A percentile compares a stretch with the other conserved stretches of the same genome.
Conservation (phyloP, 2,113 vertebrate species). For the Meles meles region DNA sequence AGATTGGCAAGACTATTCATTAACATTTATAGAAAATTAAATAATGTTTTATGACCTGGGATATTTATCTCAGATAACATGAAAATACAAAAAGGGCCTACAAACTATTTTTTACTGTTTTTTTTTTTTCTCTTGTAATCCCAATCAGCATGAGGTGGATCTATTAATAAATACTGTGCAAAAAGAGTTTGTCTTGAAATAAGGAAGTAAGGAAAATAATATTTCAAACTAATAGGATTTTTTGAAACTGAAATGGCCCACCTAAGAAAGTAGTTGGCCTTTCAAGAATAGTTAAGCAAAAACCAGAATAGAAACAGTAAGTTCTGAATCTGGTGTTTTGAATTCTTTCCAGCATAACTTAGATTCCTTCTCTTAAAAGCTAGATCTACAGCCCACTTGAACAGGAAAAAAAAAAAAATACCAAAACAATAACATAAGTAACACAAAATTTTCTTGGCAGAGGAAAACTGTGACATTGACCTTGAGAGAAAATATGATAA, state of each 20-base stretch:
- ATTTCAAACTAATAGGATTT: background rate
- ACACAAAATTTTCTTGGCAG: background rate
- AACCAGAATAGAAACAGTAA: background rate
- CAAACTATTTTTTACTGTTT: background rate
- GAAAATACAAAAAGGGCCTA: background rate
- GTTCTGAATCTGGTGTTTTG: background rate
- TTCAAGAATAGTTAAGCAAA: background rate
- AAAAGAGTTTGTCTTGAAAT: background rate
- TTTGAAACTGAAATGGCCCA: background rate
- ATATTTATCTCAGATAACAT: background rate
- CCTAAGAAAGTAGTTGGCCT: background rate
- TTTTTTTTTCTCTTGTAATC: background rate
- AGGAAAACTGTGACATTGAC: background rate
- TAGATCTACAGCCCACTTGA: background rate
- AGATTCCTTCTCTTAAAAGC: background rate
- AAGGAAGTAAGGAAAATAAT: background rate
- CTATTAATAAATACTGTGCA: background rate
- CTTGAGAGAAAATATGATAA: background rate
- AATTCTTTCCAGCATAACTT: background rate
- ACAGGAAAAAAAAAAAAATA: background rate
- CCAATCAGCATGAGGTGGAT: background rate
- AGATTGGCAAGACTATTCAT: background rate
- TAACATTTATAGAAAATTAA: background rate
- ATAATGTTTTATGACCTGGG: background rate
- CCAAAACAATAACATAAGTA: background rate